Evolutionary conservation across 2,113 vertebrate genomes (phyloP), one percentile per base, ranked within the genome.

Genomic region (Stigmatopora argus): DNA sequence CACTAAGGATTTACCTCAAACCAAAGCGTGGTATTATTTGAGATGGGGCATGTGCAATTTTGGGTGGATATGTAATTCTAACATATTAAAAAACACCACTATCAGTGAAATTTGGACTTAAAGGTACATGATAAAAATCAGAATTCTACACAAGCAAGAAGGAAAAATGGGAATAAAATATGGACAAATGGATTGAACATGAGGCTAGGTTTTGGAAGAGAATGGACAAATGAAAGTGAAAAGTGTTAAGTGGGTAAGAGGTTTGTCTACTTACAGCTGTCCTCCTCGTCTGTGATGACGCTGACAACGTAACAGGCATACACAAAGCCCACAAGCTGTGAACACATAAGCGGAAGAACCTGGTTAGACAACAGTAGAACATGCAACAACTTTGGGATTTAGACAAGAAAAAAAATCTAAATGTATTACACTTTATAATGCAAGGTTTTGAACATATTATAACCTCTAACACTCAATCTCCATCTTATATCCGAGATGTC

Each of bases 291-390:
- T 12, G 91, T 93, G 74, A 93, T 91, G 64, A 90, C 88, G 46
- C 93, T 94, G 85, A 94, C 90, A 76, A 94, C 90, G 0, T 93
- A 92, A 81, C 92, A 94, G 85, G 92, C 91, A 0, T 89, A 94
- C 76, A 93, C 87, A 31, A 95, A 94, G 62, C 92, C 93, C 86
- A 93, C 81, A 79, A 94, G 90, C 94, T 95, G 92, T 56, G 51
- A 87, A 92, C 2, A 93, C 34, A 77, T 44, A 85, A 67, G 67
- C 41, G 79, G 65, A 72, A 62, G 60, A 35, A 17, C 68, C 46
- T 71, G 47, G 69, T 85, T 71, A 84, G 65, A 77, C 48, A 58
- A 70, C 17, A 21, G n/a, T 58, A 60, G 66, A 47, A 5, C 53
- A 15, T 56, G 19, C 4, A 23, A 53, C 21, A 19, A 12, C 19